Evolutionary conservation across 1,140 invertebrate species (phyloP).

Genomic region (Drosophila prosaltans): DNA sequence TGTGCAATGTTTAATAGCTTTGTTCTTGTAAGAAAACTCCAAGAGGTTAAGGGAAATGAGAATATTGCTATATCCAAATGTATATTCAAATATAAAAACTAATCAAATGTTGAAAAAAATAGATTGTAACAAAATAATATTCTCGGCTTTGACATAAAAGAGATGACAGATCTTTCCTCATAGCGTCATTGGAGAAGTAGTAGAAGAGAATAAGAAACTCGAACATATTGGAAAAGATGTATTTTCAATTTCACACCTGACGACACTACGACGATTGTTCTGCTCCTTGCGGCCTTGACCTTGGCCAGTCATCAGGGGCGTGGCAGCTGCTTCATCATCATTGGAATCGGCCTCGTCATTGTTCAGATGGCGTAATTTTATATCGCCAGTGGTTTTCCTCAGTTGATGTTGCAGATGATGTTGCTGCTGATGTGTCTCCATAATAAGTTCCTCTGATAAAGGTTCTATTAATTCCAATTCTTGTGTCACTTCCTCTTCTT

Average conservation of each 20-base stretch:
- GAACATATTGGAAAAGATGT: background rate
- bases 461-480: conserved; percentile 8
- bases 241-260: conserved; percentile 65
- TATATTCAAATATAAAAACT: no score
- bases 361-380: conserved; percentile 15
- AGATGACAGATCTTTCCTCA: no score
- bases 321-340: conserved; percentile 48
- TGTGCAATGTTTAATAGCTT: no score
- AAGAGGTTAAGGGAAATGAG: no score
- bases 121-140: no score
- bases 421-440: conserved; percentile 42
- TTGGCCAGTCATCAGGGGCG: conserved; percentile 34
- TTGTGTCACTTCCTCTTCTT: conserved; percentile 23
- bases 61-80: no score
- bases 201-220: no score
- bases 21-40: no score
- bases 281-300: conserved; percentile 69
- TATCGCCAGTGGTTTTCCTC: conserved; percentile 27
- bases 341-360: conserved; percentile 48
- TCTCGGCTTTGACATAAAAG: no score
- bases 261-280: conserved; percentile 78
- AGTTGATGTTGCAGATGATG: conserved; percentile 15
- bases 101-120: no score
- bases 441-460: conserved; percentile 45
- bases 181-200: no score